Conservation (phyloP, 92 coral and sea anemone species). For the Muricea muricata region DNA sequence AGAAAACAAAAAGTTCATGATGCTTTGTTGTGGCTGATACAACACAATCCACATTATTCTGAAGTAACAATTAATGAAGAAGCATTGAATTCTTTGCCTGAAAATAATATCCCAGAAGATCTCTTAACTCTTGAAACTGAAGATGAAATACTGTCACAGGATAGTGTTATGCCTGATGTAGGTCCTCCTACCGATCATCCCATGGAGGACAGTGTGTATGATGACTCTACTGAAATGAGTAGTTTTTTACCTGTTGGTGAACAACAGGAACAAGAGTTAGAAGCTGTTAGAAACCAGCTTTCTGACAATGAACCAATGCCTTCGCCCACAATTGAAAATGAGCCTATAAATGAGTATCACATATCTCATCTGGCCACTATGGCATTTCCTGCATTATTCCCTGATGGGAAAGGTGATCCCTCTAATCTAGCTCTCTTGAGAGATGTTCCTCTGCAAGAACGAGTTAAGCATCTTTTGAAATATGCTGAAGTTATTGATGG, state of each 20-base stretch:
- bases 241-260: constrained; percentile 6
- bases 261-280: not conserved
- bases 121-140: no score
- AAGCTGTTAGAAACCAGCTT: not conserved
- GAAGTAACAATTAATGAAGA: constrained; percentile 37
- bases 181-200: not conserved
- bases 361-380: not conserved
- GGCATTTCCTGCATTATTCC: not conserved
- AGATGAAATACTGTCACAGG: no score
- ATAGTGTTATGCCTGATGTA: constrained; percentile 1
- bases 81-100: constrained; percentile 55
- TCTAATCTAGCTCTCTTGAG: no score
- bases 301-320: not conserved
- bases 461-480: no score
- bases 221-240: constrained; percentile 17
- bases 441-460: no score
- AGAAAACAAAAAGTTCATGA: constrained; percentile 43
- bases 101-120: no score
- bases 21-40: no score
- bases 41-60: constrained; percentile 5
- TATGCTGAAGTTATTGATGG: constrained; percentile 33
- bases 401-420: not conserved
- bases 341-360: not conserved
- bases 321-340: not conserved
- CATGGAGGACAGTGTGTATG: constrained; percentile 9